phyloP scores from a whole-genome alignment of 2,113 vertebrate species.

The Polyodon spathula region DNA sequence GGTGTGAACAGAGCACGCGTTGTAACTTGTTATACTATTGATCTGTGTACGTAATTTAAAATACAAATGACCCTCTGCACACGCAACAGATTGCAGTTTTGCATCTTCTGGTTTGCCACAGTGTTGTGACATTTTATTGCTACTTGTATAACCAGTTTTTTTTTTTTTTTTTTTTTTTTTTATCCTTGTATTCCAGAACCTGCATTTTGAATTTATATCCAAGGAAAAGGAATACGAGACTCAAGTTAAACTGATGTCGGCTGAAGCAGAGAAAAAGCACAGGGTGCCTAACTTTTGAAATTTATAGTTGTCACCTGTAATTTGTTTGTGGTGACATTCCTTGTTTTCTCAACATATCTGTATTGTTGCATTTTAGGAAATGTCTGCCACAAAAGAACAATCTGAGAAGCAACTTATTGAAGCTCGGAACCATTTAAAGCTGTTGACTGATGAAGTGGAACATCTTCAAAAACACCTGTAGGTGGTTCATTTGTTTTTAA shows the following conservation, averaged over 20 bases:
- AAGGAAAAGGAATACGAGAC: conserved; percentile 16
- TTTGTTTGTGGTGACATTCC: neutral
- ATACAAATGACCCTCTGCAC: no score
- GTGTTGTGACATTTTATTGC: no score
- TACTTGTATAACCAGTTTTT: no score
- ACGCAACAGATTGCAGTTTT: no score
- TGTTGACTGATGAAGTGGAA: conserved; percentile 43
- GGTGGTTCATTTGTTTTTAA: conserved; percentile 27
- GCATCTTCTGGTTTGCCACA: no score
- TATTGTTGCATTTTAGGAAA: neutral
- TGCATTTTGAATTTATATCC: conserved; percentile 8
- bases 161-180: neutral
- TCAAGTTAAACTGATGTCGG: conserved; percentile 8
- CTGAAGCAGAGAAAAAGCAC: conserved; percentile 10
- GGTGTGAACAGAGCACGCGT: no score
- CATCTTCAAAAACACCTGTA: conserved; percentile 55
- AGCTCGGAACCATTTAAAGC: conserved; percentile 37
- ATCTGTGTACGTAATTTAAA: no score
- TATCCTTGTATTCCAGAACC: conserved; percentile 14
- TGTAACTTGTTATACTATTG: no score
- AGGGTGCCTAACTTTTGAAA: conserved; percentile 6
- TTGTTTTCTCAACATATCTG: neutral
- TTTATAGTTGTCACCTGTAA: neutral
- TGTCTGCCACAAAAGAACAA: conserved; percentile 38
- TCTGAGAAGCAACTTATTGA: conserved; percentile 45